Evolutionary conservation across 2,113 vertebrate genomes (phyloP), one percentile per base, ranked within the genome.

Genomic region (Jaculus jaculus): DNA sequence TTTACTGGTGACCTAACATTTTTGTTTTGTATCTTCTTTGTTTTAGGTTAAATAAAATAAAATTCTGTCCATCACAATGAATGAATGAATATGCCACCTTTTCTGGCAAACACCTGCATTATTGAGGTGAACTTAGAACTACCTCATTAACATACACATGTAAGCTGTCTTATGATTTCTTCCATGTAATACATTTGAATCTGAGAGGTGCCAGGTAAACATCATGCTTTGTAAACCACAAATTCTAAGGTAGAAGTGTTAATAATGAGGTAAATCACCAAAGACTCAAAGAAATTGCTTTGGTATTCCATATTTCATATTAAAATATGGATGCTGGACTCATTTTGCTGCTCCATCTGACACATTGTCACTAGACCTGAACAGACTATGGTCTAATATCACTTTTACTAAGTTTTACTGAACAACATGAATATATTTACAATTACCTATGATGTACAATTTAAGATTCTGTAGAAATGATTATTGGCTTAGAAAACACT

Each of bases 381-480:
- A 94, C 17, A 94, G 93, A 96, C 30, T 60, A 47, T 37, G 93
- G 96, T 93, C 3, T 95, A 96, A 89, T 37, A 82, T 9, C 79
- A 21, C 3, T 95, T 95, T 96, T 89, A 90, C 28, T 75, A 68
- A 47, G 61, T 93, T 93, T 91, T 72, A 89, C 8, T 61, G 16
- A 92, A 28, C 3, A 92, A 69, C 2, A 91, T 88, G 71, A 96
- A 86, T 86, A 74, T 91, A 93, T 88, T 84, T 97, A 37, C 73
- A 93, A 95, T 83, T 83, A 37, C 10, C 21, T 15, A 21, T 74
- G 75, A 78, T 93, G 78, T 80, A 73, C 34, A 84, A 42, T 95
- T 94, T 77, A 90, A 87, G 75, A 83, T 93, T 95, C 20, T 69
- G 79, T 88, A 94, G 96, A 73, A 84, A 87, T 94, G 97, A 92